Base-by-base conservation (phyloP, 1,140 invertebrate species). In the Drosophila murphyi region DNA sequence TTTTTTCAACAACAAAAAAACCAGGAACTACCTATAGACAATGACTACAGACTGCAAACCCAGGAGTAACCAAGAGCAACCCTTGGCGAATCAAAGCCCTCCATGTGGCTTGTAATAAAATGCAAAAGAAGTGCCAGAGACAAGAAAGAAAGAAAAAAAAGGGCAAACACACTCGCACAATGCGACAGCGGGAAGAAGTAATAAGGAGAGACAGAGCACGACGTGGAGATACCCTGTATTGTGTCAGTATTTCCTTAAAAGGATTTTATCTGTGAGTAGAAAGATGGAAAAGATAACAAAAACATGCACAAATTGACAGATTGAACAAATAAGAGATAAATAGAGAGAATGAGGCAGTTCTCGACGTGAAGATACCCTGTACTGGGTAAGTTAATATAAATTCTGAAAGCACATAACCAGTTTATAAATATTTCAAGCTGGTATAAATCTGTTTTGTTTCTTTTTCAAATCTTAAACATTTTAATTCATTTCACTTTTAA, bases 101-200 rank as follows among this genome's bases (percentile, higher is more conserved):
- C 35, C 43, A 43, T 76, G 71, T 63, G 67, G 81, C 64, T 45
- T 73, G 73, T 75, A 74, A 71, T 77, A 86, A 85, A 85, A 85
- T 85, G 83, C 78, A 85, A 86, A 85, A 69, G 45, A 65, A 54
- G 37, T 39, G 35, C 43, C 32, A 29, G 10, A 55, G 45, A 35
- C 72, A 68, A 57, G 37, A 73, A 35, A 55, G 37, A 65, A 54
- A 29, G n/a, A 32, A 47, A 41, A 39, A 51, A 59, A 37, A 67
- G 78, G 62, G 20, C 57, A 41, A 29, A 37, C 41, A 62, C 39
- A 39, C 31, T 8, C 47, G 7, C 6, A 29, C 20, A 20, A 20
- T 12, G 7, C 32, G 61, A 60, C 71, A 47, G 54, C 47, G 54
- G 20, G 20, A 20, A 20, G 20, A 20, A 41, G 39, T n/a, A 41